Base-by-base conservation (phyloP, 2,888 invertebrate genomes). In the Eutolmus rufibarbis region DNA sequence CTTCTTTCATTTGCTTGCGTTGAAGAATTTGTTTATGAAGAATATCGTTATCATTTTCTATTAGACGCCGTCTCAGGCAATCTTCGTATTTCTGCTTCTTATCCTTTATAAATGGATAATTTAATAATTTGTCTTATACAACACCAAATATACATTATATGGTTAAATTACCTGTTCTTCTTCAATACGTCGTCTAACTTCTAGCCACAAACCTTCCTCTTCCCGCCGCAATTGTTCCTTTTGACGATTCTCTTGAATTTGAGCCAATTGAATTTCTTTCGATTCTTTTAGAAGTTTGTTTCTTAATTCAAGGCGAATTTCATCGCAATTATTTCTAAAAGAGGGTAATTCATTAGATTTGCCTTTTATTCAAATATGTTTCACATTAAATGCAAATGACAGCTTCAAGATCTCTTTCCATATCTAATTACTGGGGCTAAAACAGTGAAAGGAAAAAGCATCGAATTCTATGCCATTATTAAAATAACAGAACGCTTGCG, bases 321-420 rank as follows among this genome's bases (percentile, higher is more conserved):
- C 87, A 23, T 88, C 87, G 77, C 86, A 86, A 84, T 86, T 88
- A 66, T 66, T 87, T 16, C 88, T 88, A 40, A 14, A 74, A 23
- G 0, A 7, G 23, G 23, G 28, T 23, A 19, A 28, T 9, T 7
- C 2, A 57, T 14, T 37, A 57, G 43, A 82, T 28, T 23, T 16
- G 5, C 3, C n/a, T 16, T n/a, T 31, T 16, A 34, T 28, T 2
- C 12, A 76, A 37, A 12, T 28, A 66, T 66, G n/a, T 19, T 46
- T 46, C 3, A 16, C 43, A 46, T 46, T 40, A 40, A 40, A 40
- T 40, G 12, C 2, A 40, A 40, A 40, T 40, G 0, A 12, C 12
- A 1, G 8, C 9, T 40, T 46, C 12, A 46, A 46, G 0, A 46
- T 14, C 1, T 46, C 43, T 46, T 46, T 12, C 12, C 16, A 46